Evolutionary conservation across 2,888 invertebrate genomes (phyloP), one percentile per base, ranked within the genome.

Genomic region (Acronicta psi): DNA sequence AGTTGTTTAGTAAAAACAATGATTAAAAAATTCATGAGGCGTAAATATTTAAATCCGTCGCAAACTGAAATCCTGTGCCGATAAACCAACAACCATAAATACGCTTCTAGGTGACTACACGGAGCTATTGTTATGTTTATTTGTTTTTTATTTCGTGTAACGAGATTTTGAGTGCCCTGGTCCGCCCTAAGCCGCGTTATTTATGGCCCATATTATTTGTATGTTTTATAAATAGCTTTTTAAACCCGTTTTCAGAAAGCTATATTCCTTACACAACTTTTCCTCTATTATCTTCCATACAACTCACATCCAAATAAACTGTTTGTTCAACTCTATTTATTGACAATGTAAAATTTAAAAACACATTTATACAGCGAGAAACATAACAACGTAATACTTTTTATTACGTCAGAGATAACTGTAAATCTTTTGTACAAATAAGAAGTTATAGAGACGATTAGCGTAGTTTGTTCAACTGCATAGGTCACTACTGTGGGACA

Each of bases 31-130:
- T 67, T 69, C 42, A 54, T 58, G 34, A 44, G 34, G 17, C 20
- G 37, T 65, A 61, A 51, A 45, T 60, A 45, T 59, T 50, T 42
- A 51, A 68, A 47, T 37, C 42, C 13, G 29, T 18, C 46, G 25
- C 43, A 56, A 76, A 82, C 87, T 87, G 87, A 86, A 89, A 89
- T 81, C 82, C 88, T 91, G 84, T 84, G 84, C 85, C 84, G 84
- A 84, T 77, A 68, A 76, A 84, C 84, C 74, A 81, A 86, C 72
- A 84, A 88, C 84, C 88, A 87, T 91, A 82, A 88, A 79, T 81
- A 84, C 82, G 94, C 94, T 94, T 94, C 85, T 94, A 94, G 94
- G 94, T 89, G 83, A 92, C 84, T 83, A 93, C 93, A 93, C 91
- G 90, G 84, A 86, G 93, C 92, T 93, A 92, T 84, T 88, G 81